Evolutionary conservation across 1,140 invertebrate species (phyloP), one percentile per base, ranked within the genome.

Genomic region (Wasmannia auropunctata): DNA sequence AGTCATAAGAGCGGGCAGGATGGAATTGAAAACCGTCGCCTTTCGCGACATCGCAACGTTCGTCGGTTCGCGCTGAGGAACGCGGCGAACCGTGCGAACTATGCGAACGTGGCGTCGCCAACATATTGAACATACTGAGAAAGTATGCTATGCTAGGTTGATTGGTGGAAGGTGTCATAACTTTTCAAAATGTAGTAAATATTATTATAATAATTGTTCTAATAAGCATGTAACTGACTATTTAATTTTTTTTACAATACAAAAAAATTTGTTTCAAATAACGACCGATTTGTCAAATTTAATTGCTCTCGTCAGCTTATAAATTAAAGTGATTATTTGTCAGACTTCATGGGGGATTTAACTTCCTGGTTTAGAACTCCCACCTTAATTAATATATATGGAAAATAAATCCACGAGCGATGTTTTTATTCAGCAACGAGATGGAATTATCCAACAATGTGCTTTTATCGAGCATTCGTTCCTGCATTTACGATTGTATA

Each of bases 1-100:
- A 80, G 63, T 80, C 77, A 80, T 80, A 80, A 80, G 77, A 80
- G 46, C 77, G 77, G 63, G 77, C 77, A 80, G 77, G 63, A 54
- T 80, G 63, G 77, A 80, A 80, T 80, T 80, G 77, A 80, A 80
- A 80, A 80, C 77, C 63, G 77, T 80, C 77, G 46, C 46, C 63
- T 49, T 80, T 80, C 63, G 77, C 77, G 77, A 69, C 77, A 49
- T 63, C 37, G 74, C 56, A 31, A 79, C 43, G 43, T 25, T 80
- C 62, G 16, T n/a, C n/a, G 60, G 60, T 67, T 67, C 63, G 76
- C 62, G 76, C 34, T 37, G 63, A 70, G 40, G 49, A 80, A 80
- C 34, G 43, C 25, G 77, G 46, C 63, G 62, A 63, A 63, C 31
- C 34, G 77, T 80, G 77, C 46, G 34, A 80, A 56, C 63, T 80